phyloP scores from a whole-genome alignment of 2,113 vertebrate species.

The Nyctereutes procyonoides region DNA sequence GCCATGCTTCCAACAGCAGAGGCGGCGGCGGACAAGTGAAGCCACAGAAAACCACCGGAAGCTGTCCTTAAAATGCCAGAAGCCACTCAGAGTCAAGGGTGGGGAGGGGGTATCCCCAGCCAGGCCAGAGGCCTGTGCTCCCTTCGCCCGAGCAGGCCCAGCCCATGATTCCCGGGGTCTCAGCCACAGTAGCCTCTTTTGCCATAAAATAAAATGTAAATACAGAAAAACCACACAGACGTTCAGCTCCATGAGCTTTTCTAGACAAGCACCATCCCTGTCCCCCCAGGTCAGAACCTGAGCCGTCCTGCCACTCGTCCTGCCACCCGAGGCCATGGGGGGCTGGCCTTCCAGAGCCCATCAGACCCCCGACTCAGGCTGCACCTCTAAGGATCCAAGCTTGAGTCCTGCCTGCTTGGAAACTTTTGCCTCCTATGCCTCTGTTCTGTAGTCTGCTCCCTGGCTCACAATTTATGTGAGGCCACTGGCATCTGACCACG shows the following conservation, averaged over 20 bases:
- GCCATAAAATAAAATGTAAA: neutral
- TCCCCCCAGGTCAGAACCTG: neutral
- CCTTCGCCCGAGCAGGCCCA: accelerated
- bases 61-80: neutral
- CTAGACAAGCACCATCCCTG: neutral
- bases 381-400: neutral
- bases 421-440: accelerated
- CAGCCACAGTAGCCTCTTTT: neutral
- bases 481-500: neutral
- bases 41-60: accelerated
- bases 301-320: neutral
- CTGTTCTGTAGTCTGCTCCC: no score
- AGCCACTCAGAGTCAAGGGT: no score
- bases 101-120: neutral
- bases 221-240: neutral
- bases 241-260: accelerated
- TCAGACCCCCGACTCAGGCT: accelerated
- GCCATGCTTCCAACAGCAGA: neutral
- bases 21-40: accelerated
- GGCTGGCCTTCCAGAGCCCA: neutral
- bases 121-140: no score
- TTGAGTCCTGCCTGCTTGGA: accelerated
- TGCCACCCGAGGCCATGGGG: neutral
- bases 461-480: accelerated
- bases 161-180: accelerated